These are phyloP conservation scores for Portunus trituberculatus DNA, from an alignment of 1,140 invertebrate species.

Conservation along the genomic window DNA sequence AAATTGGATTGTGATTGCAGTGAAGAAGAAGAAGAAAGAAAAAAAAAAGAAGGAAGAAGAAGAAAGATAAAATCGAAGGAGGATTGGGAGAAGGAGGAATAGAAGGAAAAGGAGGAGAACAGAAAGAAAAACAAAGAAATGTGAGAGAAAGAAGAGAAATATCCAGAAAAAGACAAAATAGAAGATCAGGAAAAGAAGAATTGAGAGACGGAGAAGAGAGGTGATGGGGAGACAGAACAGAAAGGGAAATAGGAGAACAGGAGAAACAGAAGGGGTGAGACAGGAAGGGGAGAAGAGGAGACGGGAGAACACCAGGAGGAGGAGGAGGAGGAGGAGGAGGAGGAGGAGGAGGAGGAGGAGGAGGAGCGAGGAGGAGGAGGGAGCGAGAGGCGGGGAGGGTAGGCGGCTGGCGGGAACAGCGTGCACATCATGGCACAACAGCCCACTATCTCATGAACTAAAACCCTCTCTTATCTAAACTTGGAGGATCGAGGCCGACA, in stretches of 20 bases:
- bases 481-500: constrained; percentile 72
- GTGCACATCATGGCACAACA: constrained; percentile 68
- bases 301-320: not conserved
- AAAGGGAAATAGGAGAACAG: not conserved
- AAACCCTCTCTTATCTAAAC: constrained; percentile 74
- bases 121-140: not conserved
- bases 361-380: not conserved
- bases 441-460: constrained; percentile 72
- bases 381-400: not conserved
- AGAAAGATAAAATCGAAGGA: too few species aligned
- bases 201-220: not conserved
- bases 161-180: not conserved
- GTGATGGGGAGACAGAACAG: too few species aligned
- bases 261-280: not conserved
- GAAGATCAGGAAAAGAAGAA: not conserved
- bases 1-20: too few species aligned
- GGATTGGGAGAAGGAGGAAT: too few species aligned
- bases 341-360: not conserved
- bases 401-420: constrained; percentile 65
- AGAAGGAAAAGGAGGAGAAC: not conserved
- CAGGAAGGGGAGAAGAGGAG: not conserved
- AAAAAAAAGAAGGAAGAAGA: too few species aligned
- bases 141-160: not conserved
- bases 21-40: too few species aligned
- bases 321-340: not conserved